Base-by-base conservation (phyloP, 2,113 vertebrate species). In the Rhinichthys klamathensis region DNA sequence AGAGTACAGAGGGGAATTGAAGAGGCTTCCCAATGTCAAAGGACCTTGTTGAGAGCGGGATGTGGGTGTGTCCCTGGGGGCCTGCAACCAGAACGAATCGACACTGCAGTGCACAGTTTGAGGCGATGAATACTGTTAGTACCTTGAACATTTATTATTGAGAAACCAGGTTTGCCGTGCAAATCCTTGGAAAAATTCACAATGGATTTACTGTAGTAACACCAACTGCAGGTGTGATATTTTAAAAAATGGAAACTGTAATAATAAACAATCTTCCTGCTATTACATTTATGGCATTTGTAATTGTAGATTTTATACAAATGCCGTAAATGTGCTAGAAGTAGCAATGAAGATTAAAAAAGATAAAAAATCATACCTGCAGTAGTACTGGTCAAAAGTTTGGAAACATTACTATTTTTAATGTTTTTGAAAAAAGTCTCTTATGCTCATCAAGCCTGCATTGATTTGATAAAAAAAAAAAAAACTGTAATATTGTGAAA, bases 1-100 rank as follows among this genome's bases (percentile, higher is more conserved):
- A 27, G 97, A 97, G 84, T 98, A 96, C 51, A 97, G 93, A 67
- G 96, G 96, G 0, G 96, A 98, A 83, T 98, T 98, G 91, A 99
- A 97, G 88, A 99, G 97, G 90, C 96, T 95, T 88, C 96, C 97
- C 54, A 99, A 96, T 72, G 96, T 96, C 82, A 95, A 96, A 32
- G 90, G 96, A 49, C 92, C 95, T 23, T 93, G 92, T 87, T 94
- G 93, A 5, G 92, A 91, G n/a, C 94, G 92, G 0, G 91, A 89
- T 7, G 93, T 94, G 0, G 94, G 92, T 3, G 93, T 93, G 80
- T 95, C 95, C 87, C 92, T 93, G 84, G 89, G 74, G 46, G 88
- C 89, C 94, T 95, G 38, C 23, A 32, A 9, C 32, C 27, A 81
- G 49, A 86, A 84, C 65, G 87, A 84, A 84, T 76, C 89, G 2